Base-by-base conservation (phyloP, 2,888 invertebrate species). In the Neria commutata region DNA sequence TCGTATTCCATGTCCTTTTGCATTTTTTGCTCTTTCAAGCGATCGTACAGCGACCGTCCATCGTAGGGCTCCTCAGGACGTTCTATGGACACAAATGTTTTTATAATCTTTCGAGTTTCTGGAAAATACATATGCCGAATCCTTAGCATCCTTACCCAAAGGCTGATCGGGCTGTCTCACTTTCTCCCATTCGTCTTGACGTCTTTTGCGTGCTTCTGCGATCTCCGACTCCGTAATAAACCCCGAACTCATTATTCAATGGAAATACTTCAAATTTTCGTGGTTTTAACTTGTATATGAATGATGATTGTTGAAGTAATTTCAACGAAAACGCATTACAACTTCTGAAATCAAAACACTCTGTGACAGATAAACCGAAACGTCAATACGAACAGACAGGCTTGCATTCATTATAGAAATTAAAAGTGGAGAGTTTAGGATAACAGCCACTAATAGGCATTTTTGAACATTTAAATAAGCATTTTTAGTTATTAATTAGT, bases 141-240 rank as follows among this genome's bases (percentile, higher is more conserved):
- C 40, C 34, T 26, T 40, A 25, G 4, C n/a, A 8, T n/a, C 40
- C 49, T 77, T 84, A 96, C 96, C 94, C 83, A 89, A 67, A 10
- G 98, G 97, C 77, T 98, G 91, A 68, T 94, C 93, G 26, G 93
- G 90, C 59, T 91, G 90, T 67, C 98, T 86, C 1, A 96, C 96
- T 84, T 90, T 91, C 71, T 98, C 96, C 98, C 98, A 98, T 87
- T 98, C 96, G 79, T 95, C 94, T 80, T 98, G 98, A 2, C 96
- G 86, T 64, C 86, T 84, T 73, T 88, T 86, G 52, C 91, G 86
- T 34, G 89, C 88, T 74, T 95, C 95, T 42, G 91, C 88, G 61
- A 93, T 84, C 82, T 97, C 95, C 29, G 88, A 84, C 83, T 96
- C 95, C 1, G 94, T 87, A 67, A 97, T 91, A 84, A 98, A 98